phyloP scores from a whole-genome alignment of 1,140 invertebrate genomes.

The Lepidurus packardi region DNA sequence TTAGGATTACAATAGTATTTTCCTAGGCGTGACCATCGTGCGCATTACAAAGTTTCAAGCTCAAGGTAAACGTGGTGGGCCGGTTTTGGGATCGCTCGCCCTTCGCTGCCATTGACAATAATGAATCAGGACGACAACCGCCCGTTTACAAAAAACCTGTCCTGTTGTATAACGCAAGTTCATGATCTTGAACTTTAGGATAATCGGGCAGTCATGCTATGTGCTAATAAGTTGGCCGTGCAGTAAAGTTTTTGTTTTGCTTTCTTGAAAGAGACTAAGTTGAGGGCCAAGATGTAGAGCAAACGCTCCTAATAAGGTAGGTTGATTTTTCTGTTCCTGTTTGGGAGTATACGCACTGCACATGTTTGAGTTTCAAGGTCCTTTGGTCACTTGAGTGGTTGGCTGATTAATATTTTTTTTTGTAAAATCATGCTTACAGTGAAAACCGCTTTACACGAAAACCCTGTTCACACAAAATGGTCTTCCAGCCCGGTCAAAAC shows the following conservation, averaged over 20 bases:
- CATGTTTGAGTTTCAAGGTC: neutral
- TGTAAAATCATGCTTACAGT: too few relatives aligned
- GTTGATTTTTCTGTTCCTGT: too few relatives aligned
- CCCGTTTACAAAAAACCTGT: neutral
- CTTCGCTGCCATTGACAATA: neutral
- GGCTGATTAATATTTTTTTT: too few relatives aligned
- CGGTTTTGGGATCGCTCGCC: too few relatives aligned
- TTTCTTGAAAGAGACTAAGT: neutral
- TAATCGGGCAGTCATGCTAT: neutral
- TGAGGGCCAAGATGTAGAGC: neutral
- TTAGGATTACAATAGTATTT: too few relatives aligned
- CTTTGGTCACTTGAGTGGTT: neutral
- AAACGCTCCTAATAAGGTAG: neutral
- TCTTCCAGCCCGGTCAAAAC: too few relatives aligned
- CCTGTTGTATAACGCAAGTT: neutral
- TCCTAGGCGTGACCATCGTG: too few relatives aligned
- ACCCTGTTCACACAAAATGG: too few relatives aligned
- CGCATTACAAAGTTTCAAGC: too few relatives aligned
- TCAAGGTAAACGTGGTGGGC: too few relatives aligned
- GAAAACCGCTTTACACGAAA: too few relatives aligned
- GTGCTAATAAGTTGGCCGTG: neutral
- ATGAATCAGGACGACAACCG: neutral
- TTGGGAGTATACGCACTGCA: too few relatives aligned
- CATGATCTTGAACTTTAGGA: constrained; percentile 2
- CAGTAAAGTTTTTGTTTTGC: neutral